Evolutionary conservation across 2,888 invertebrate genomes (phyloP), one percentile per base, ranked within the genome.

Genomic region (Drosophila lutescens): DNA sequence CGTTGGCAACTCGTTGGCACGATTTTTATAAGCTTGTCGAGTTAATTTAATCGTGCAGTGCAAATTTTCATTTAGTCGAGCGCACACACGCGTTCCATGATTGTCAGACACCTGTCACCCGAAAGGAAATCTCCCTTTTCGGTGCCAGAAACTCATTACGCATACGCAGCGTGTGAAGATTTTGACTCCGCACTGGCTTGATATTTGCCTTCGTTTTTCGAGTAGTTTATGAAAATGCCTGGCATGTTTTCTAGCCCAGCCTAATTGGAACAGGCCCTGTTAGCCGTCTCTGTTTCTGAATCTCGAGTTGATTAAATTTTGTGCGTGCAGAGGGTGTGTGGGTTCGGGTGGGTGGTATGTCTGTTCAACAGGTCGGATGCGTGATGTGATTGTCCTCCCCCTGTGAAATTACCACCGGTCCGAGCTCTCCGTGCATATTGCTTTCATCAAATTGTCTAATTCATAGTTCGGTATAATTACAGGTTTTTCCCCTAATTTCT

Each of bases 1-100:
- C 54, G 60, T 71, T 84, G 76, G 66, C 78, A 83, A 77, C 76
- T 82, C 78, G 81, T 86, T 86, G 72, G 73, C 81, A 84, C 77
- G 79, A 84, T 81, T 84, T 84, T 84, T 77, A 74, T 84, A 72
- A 71, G 76, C 76, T 67, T 68, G 73, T 78, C 77, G 73, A 75
- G 73, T 78, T 82, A 78, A 83, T 82, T 83, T 80, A 80, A 80
- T 83, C 76, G 79, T 57, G 60, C 81, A 74, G 73, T 71, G 74
- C 79, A 70, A 79, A 81, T 84, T 84, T 86, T 84, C 82, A 81
- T 79, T 75, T 77, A 74, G 60, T 44, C 49, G 50, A 54, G 40
- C 59, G 66, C 50, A 58, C 46, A 65, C 56, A 57, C 58, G 36
- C 40, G 59, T 41, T n/a, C 17, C 26, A 47, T 47, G 51, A 56